Evolutionary conservation across 2,888 invertebrate species (phyloP), one percentile per base, ranked within the genome.

Genomic region (Acronicta psi): DNA sequence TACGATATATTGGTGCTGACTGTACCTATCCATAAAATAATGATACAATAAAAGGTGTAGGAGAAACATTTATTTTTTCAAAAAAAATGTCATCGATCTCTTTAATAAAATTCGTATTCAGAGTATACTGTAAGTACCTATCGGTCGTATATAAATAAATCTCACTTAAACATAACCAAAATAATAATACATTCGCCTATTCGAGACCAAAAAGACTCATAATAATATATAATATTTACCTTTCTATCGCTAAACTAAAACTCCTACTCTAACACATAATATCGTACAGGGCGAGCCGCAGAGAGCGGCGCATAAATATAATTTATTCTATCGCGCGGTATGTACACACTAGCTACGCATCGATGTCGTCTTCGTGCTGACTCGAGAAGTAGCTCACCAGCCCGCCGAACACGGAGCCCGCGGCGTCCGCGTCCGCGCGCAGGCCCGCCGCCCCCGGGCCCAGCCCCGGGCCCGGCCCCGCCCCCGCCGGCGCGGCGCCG

Each of bases 341-440:
- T 71, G 63, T 75, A 77, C 73, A 70, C 20, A 18, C 41, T 31
- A 37, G 54, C 82, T 89, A 92, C 68, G 88, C 96, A 88, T 98
- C 98, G 82, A 98, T 95, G 90, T 98, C 98, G 85, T 98, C 98
- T 87, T 98, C 97, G 75, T 96, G 96, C 89, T 98, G 98, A 84
- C 98, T 98, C 76, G 98, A 98, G 91, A 98, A 98, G 92, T 98
- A 98, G 87, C 98, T 98, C 59, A 98, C 98, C 79, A 98, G 95
- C 5, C 98, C 98, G 37, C 98, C 98, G 88, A 98, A 98, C 84
- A 98, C 98, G 14, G 69, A 69, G 46, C 97, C 96, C 67, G 18
- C 52, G 51, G 54, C 25, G 25, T 25, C 61, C 49, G 55, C 50
- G 18, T 52, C 70, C 31, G 65, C 60, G 25, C 47, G 56, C 43